Evolutionary conservation across 2,113 vertebrate species (phyloP).

Genomic region (Psammodynastes pulverulentus): DNA sequence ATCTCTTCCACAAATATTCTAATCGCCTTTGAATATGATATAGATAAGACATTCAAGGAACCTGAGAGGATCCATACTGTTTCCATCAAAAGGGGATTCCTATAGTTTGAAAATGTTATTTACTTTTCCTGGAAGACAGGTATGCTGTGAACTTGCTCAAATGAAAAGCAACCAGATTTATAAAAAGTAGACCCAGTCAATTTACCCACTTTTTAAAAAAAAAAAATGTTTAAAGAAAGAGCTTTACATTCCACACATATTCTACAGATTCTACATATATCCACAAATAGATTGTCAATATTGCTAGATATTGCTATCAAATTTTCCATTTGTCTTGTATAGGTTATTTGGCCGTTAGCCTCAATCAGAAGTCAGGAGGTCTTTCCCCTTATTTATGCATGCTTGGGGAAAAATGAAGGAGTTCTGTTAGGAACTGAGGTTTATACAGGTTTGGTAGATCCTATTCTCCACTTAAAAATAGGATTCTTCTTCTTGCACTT

Average conservation of each 20-base stretch:
- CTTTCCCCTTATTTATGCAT: neutral
- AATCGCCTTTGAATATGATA: neutral
- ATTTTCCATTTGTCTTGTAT: neutral
- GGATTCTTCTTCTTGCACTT: too few relatives aligned
- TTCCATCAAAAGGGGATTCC: neutral
- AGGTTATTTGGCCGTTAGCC: neutral
- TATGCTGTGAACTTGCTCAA: neutral
- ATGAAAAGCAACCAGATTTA: neutral
- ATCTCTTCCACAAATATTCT: conserved; percentile 21
- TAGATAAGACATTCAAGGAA: conserved; percentile 18
- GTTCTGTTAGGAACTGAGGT: neutral
- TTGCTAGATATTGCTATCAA: neutral
- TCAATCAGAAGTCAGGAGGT: neutral
- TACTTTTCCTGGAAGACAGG: neutral
- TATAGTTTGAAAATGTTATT: neutral
- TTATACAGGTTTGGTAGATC: neutral
- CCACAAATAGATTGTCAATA: neutral
- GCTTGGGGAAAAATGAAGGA: neutral
- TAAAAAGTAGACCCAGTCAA: neutral
- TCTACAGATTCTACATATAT: too few relatives aligned
- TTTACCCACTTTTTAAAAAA: neutral
- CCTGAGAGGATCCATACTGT: neutral
- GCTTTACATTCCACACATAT: too few relatives aligned
- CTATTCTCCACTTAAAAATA: neutral
- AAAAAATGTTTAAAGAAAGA: too few relatives aligned